Evolutionary conservation across 1,140 invertebrate species (phyloP), one percentile per base, ranked within the genome.

Genomic region (Habropoda laboriosa): DNA sequence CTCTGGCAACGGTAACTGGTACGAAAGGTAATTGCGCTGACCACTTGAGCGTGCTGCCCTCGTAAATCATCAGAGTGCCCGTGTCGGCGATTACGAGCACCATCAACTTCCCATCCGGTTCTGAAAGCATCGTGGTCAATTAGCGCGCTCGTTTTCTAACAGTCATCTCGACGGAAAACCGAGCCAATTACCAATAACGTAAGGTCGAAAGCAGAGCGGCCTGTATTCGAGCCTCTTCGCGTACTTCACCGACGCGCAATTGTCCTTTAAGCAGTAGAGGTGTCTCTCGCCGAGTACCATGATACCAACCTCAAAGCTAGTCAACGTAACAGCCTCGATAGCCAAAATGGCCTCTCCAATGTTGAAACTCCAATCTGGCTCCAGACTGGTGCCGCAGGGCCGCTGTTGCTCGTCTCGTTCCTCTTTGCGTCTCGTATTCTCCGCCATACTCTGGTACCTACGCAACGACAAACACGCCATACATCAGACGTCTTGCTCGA

Each of bases 171-270:
- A 4, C 16, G 4, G 18, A 21, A 3, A 0, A 45, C 12, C 45
- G 3, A 3, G 10, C 1, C 13, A 63, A 66, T 58, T 95, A 95
- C 96, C 95, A 87, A 95, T 94, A 66, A 95, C 92, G 92, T 97
- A 98, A 18, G 95, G 93, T 81, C 93, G 92, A 91, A 96, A 96
- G 90, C 96, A 97, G 67, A 96, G 93, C 1, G 97, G 95, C 82
- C 94, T 95, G 92, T 95, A 98, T 83, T 98, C 97, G 67, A 98
- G 95, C 89, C 96, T 95, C 87, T 97, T 97, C 91, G 96, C 95
- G 86, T 95, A 96, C 86, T 95, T 95, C 57, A 98, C 91, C 49
- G 94, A 92, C 7, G 90, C 82, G 40, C 96, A 97, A 72, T 94
- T 95, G 82, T 97, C 96, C 86, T 95, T 95, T 71, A 97, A 93